A percentile compares a stretch with the other conserved stretches of the same genome.
Conservation (phyloP, 2,888 invertebrate species). For the Pilophorus perplexus region DNA sequence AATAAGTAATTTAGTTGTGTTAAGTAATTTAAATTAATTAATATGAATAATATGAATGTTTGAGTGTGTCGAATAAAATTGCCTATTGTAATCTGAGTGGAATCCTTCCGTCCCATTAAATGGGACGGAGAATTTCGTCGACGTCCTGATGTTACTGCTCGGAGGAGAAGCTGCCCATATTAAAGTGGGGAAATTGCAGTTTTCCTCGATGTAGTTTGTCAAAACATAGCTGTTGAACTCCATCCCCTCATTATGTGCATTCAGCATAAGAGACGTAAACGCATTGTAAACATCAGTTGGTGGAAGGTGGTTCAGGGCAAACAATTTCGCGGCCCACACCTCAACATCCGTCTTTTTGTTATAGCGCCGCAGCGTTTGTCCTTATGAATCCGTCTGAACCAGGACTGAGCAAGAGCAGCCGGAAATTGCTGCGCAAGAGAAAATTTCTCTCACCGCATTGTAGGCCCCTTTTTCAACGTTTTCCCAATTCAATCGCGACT, state of each 20-base stretch:
- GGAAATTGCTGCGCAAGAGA: background rate
- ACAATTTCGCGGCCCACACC: slow-evolving; percentile 9
- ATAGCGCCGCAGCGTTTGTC: slow-evolving; percentile 3
- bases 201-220: slow-evolving; percentile 20
- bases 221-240: background rate
- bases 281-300: slow-evolving; percentile 14
- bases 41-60: too few species aligned
- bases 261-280: slow-evolving; percentile 15
- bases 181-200: slow-evolving; percentile 7
- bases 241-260: slow-evolving; percentile 20
- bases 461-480: too few species aligned
- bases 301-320: slow-evolving; percentile 19
- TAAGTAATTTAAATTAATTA: too few species aligned
- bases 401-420: slow-evolving; percentile 15
- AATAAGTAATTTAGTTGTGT: too few species aligned
- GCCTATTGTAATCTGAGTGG: too few species aligned
- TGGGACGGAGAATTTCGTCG: too few species aligned
- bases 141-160: slow-evolving; percentile 13
- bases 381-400: slow-evolving; percentile 2
- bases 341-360: too few species aligned
- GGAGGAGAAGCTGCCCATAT: slow-evolving; percentile 17
- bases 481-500: too few species aligned
- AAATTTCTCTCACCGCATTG: slow-evolving; percentile 6
- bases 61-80: too few species aligned
- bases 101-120: too few species aligned